Conservation (phyloP, 2,113 vertebrate species). For the Neolamprologus sp. region DNA sequence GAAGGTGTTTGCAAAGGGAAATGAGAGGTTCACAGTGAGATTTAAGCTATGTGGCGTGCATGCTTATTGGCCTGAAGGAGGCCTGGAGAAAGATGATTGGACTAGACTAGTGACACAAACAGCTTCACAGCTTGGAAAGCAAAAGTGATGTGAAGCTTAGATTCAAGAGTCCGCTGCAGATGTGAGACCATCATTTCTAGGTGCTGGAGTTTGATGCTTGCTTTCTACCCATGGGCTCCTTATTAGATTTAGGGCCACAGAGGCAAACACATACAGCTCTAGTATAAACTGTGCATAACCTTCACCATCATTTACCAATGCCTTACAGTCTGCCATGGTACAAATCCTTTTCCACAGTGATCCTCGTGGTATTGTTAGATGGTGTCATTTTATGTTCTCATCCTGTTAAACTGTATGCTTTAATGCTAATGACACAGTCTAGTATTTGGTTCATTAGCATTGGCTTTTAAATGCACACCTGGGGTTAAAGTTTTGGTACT, state of each 20-base stretch:
- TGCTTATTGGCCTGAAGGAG: background rate
- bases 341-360: background rate
- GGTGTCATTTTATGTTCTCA: background rate
- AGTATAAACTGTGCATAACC: background rate
- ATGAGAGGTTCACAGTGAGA: background rate
- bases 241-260: background rate
- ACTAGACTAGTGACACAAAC: background rate
- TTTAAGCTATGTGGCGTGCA: background rate
- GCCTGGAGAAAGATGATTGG: background rate
- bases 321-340: background rate
- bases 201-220: background rate
- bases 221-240: accelerated
- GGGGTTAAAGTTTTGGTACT: background rate
- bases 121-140: background rate
- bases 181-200: background rate
- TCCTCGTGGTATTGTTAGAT: background rate
- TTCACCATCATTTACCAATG: background rate
- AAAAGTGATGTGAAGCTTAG: background rate
- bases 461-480: background rate
- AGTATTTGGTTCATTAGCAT: background rate
- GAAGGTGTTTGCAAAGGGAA: background rate
- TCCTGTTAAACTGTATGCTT: background rate
- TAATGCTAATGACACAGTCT: background rate
- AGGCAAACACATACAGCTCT: background rate
- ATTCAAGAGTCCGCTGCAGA: background rate